Evolutionary conservation across 2,888 invertebrate genomes (phyloP).

Genomic region (Tyria jacobaeae): DNA sequence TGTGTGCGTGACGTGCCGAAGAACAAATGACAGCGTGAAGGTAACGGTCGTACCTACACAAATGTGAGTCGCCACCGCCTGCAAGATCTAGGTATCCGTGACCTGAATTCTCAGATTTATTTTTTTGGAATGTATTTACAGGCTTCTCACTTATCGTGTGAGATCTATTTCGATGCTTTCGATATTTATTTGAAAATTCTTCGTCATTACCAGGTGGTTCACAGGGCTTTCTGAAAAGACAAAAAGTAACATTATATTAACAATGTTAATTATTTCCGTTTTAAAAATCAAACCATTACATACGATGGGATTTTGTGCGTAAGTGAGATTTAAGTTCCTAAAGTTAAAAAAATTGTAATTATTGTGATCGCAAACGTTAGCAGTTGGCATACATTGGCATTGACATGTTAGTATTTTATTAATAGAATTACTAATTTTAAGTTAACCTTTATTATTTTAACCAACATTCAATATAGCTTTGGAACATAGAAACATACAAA

Average conservation of each 20-base stretch:
- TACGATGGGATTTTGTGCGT: neutral
- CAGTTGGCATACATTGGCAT: no score
- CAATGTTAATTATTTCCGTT: neutral
- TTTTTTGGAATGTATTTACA: slow-evolving; percentile 73
- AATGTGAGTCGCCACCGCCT: slow-evolving; percentile 86
- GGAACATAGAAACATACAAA: no score
- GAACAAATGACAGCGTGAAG: slow-evolving; percentile 88
- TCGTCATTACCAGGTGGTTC: slow-evolving; percentile 75
- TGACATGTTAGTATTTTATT: no score
- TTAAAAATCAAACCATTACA: neutral
- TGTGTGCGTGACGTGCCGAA: slow-evolving; percentile 79
- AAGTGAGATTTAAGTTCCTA: no score
- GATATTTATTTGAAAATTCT: slow-evolving; percentile 73
- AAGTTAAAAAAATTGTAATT: neutral
- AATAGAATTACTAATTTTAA: no score
- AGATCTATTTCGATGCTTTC: slow-evolving; percentile 81
- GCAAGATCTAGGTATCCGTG: slow-evolving; percentile 88
- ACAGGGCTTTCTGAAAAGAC: slow-evolving; percentile 86
- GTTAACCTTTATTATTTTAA: no score
- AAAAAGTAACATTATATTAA: neutral
- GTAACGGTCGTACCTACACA: slow-evolving; percentile 87
- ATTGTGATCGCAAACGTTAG: no score
- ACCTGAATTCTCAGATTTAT: slow-evolving; percentile 70
- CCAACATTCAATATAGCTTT: no score
- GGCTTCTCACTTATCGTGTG: slow-evolving; percentile 84